Conservation (phyloP, 2,888 invertebrate genomes). For the Oscheius myriophilus region DNA sequence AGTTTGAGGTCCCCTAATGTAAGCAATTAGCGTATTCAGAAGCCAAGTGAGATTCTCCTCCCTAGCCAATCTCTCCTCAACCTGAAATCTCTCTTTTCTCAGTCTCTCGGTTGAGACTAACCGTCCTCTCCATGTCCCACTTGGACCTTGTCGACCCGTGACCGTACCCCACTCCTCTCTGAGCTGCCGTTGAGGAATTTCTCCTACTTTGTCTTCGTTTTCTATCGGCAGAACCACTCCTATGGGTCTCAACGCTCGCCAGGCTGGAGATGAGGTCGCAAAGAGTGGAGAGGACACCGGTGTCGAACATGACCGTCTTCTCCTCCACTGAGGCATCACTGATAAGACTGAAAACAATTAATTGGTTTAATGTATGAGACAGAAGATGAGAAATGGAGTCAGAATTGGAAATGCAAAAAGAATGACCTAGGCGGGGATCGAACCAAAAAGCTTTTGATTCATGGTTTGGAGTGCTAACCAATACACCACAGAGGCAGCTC, state of each 20-base stretch:
- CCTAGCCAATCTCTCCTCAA: slow-evolving; percentile 64
- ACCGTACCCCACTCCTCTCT: slow-evolving; percentile 67
- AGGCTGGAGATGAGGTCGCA: slow-evolving; percentile 58
- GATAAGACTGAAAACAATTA: slow-evolving; percentile 47
- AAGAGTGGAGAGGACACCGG: slow-evolving; percentile 58
- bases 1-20: slow-evolving; percentile 39
- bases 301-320: slow-evolving; percentile 51
- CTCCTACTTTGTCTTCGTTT: slow-evolving; percentile 44
- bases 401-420: background rate
- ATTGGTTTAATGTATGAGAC: background rate
- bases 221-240: slow-evolving; percentile 39
- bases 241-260: slow-evolving; percentile 47
- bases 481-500: too few relatives aligned
- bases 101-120: slow-evolving; percentile 11
- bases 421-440: background rate
- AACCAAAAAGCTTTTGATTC: too few relatives aligned
- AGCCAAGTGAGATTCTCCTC: slow-evolving; percentile 70
- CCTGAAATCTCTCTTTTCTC: slow-evolving; percentile 34
- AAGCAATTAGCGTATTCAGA: slow-evolving; percentile 63
- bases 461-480: too few relatives aligned
- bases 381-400: background rate
- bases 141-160: slow-evolving; percentile 67
- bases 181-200: slow-evolving; percentile 36
- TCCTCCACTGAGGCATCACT: slow-evolving; percentile 55
- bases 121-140: slow-evolving; percentile 68